Evolutionary conservation across 2,797 vertebrate species (phyloP).

Genomic region (Crocodylus rhombifer): DNA sequence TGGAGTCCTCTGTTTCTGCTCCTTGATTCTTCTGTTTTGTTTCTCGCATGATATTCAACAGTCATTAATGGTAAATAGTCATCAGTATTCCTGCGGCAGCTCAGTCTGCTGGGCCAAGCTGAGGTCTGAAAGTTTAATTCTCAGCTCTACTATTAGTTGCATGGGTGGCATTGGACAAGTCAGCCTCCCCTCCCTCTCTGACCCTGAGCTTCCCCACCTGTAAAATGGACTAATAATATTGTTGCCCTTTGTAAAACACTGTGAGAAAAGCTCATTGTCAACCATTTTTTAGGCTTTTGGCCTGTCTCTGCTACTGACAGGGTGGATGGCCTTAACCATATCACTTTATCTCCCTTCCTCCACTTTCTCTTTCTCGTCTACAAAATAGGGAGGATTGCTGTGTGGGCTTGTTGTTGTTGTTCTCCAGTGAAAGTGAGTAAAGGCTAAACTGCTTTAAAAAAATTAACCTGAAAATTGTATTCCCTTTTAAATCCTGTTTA

Average conservation of each 20-base stretch:
- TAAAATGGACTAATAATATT: background rate
- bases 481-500: background rate
- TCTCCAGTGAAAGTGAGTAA: slow-evolving; percentile 30
- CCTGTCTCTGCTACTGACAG: background rate
- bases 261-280: background rate
- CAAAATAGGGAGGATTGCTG: background rate
- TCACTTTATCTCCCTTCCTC: background rate
- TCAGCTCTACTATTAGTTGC: background rate
- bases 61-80: background rate
- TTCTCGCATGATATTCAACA: background rate
- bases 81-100: background rate
- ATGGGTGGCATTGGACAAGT: background rate
- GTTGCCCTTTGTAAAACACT: background rate
- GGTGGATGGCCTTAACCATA: background rate
- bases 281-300: background rate
- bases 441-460: background rate
- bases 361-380: background rate
- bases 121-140: background rate
- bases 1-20: background rate
- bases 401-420: background rate
- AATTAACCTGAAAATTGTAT: background rate
- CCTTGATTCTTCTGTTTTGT: background rate
- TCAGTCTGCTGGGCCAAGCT: background rate
- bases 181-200: background rate
- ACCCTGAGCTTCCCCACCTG: background rate